Evolutionary conservation across 2,113 vertebrate species (phyloP), one percentile per base, ranked within the genome.

Genomic region (Perca schrenkii): DNA sequence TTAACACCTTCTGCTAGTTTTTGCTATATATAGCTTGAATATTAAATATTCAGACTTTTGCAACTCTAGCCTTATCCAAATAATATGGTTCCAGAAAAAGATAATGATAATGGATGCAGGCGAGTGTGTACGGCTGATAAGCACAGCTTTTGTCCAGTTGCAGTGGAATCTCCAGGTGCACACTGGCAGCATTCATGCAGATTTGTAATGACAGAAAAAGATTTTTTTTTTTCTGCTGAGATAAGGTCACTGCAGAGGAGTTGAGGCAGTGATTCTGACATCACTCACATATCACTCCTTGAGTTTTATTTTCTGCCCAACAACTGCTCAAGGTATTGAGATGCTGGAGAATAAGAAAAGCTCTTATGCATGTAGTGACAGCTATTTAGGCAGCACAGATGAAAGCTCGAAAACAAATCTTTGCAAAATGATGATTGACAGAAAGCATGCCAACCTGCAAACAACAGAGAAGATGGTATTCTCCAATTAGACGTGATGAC

Each of bases 231-330:
- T 34, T 75, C 50, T 74, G n/a, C 65, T 57, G 34, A 82, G 50
- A 64, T 54, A 19, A 72, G 71, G 71, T 85, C 79, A 77, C 6
- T 69, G 80, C 86, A 72, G 60, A 49, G 1, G 8, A 62, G 25
- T 17, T 79, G 16, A 47, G 79, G 71, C 52, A 76, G 34, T 77
- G 70, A 86, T 72, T 83, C 57, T 78, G 56, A 76, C 58, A 71
- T 58, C 54, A 63, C 16, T 66, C 54, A 65, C 61, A 77, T 16
- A 17, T 72, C 50, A 54, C 2, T 54, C 52, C 36, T 66, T 8
- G 10, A 72, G 16, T 74, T 77, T 77, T 68, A 77, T 70, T 83
- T 90, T 54, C 65, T 49, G 47, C 68, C 15, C 43, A 69, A 25
- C 65, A 21, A 62, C 47, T 40, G 58, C 62, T 12, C 17, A 50